These are phyloP conservation scores for Pogonomyrmex barbatus DNA, from an alignment of 1,140 invertebrate genomes.

Conservation along the genomic window DNA sequence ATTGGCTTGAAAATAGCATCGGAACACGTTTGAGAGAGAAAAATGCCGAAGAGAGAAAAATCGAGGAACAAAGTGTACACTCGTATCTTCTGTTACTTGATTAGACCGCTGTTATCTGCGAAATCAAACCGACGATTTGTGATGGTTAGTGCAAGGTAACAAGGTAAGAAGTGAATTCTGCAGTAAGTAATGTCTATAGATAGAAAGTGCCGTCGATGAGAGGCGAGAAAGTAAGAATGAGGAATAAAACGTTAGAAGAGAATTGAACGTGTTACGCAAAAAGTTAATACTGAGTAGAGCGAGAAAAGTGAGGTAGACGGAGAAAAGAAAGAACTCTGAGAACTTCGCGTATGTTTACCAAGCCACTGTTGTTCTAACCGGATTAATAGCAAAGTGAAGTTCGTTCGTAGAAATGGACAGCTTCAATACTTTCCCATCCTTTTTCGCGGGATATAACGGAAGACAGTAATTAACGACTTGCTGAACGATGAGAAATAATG, in stretches of 20 bases:
- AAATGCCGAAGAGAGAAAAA: neutral
- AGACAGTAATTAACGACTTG: constrained; percentile 73
- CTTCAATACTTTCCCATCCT: constrained; percentile 22
- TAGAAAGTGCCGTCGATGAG: constrained; percentile 24
- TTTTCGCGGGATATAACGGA: constrained; percentile 60
- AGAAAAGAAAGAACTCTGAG: constrained; percentile 54
- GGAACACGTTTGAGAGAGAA: neutral
- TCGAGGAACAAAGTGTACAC: neutral
- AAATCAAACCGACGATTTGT: constrained; percentile 58
- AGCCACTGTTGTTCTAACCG: constrained; percentile 73
- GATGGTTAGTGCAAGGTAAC: constrained; percentile 22
- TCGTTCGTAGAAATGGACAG: constrained; percentile 71
- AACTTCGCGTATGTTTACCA: constrained; percentile 76
- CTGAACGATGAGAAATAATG: constrained; percentile 74
- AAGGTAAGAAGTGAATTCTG: constrained; percentile 38
- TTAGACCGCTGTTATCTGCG: neutral
- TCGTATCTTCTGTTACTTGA: constrained; percentile 5
- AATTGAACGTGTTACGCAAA: constrained; percentile 54
- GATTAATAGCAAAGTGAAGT: constrained; percentile 79
- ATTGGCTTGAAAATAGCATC: neutral
- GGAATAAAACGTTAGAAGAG: constrained; percentile 46
- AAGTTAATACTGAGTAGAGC: constrained; percentile 52
- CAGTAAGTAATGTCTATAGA: constrained; percentile 40
- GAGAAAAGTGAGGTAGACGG: constrained; percentile 47
- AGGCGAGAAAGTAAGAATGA: constrained; percentile 42